These are phyloP conservation scores for Myotis pilosus DNA, from an alignment of 2,797 vertebrate genomes.

Conservation along the genomic window DNA sequence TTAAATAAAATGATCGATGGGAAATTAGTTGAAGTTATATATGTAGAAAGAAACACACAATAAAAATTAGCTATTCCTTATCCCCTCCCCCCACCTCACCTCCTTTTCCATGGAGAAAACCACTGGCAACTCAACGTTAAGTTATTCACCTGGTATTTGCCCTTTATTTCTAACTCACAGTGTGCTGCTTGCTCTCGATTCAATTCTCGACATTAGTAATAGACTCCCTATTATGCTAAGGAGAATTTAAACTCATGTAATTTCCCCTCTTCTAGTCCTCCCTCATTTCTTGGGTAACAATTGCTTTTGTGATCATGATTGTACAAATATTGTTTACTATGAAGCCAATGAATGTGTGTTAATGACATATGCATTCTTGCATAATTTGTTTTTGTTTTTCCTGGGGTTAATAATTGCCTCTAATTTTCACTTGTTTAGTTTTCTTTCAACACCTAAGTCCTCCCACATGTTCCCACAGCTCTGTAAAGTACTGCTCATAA, in stretches of 20 bases:
- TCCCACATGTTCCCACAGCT: not conserved
- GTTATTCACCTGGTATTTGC: not conserved
- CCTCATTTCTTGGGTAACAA: not conserved
- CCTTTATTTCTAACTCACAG: not conserved
- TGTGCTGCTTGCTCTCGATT: not conserved
- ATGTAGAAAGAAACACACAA: not conserved
- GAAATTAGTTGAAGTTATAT: not conserved
- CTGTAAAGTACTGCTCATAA: not conserved
- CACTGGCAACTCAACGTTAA: not conserved
- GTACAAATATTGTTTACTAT: conserved; percentile 1
- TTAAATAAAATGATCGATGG: not conserved
- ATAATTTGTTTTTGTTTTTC: not conserved
- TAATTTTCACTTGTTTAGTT: conserved; percentile 30
- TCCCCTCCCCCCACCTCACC: not conserved
- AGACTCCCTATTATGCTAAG: not conserved
- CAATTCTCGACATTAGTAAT: not conserved
- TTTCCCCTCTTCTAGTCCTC: not conserved
- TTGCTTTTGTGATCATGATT: not conserved
- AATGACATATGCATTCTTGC: conserved; percentile 17
- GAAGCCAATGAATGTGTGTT: conserved; percentile 1
- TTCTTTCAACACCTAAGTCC: not conserved
- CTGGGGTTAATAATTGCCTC: conserved; percentile 17
- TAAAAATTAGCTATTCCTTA: not conserved
- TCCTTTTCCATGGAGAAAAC: conserved; percentile 26
- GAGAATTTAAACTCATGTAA: not conserved